Evolutionary conservation across 2,113 vertebrate species (phyloP).

Genomic region (Plectropomus leopardus): DNA sequence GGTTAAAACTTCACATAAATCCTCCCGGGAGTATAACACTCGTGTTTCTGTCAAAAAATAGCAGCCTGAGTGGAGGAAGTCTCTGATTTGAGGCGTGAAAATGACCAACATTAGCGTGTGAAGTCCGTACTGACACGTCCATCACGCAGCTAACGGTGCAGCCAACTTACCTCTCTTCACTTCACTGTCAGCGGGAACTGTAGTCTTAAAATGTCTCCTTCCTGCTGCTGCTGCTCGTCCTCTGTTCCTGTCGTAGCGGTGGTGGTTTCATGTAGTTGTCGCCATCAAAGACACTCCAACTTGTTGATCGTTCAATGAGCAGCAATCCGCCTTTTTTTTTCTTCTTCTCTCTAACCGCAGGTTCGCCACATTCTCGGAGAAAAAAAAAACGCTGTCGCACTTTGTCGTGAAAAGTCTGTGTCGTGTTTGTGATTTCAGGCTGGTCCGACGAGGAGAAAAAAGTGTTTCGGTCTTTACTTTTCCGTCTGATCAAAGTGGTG

Average conservation of each 20-base stretch:
- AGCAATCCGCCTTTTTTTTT: neutral
- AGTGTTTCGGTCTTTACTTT: neutral
- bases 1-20: slow-evolving; percentile 21
- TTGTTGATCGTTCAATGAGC: slow-evolving; percentile 37
- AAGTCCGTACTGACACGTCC: neutral
- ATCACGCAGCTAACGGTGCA: slow-evolving; percentile 54
- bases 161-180: slow-evolving; percentile 54
- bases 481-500: neutral
- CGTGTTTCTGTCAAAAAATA: slow-evolving; percentile 50
- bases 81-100: neutral
- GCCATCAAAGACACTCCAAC: slow-evolving; percentile 43
- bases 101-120: neutral
- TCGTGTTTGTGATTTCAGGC: neutral
- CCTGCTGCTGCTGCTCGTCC: slow-evolving; percentile 9
- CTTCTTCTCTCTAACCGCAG: slow-evolving; percentile 22
- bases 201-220: slow-evolving; percentile 22
- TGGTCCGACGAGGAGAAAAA: neutral
- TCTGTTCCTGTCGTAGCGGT: slow-evolving; percentile 28
- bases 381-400: slow-evolving; percentile 29
- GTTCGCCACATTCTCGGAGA: slow-evolving; percentile 46
- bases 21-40: neutral
- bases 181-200: slow-evolving; percentile 5
- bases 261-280: slow-evolving; percentile 48
- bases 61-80: neutral
- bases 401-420: slow-evolving; percentile 2